A percentile compares a stretch with the other conserved stretches of the same genome.
These are phyloP conservation scores for Cotesia glomerata DNA, from an alignment of 1,140 invertebrate genomes.

Conservation along the genomic window DNA sequence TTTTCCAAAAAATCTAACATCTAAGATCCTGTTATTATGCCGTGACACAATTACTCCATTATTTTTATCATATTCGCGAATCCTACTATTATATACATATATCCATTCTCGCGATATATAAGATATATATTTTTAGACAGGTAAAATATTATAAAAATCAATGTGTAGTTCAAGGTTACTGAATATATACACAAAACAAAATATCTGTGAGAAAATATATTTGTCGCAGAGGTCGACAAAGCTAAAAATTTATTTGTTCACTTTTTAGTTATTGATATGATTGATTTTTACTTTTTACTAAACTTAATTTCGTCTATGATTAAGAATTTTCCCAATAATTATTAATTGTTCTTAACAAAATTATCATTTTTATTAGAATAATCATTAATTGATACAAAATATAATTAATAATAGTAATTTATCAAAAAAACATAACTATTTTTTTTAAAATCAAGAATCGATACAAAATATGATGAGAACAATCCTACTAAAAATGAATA, in stretches of 20 bases:
- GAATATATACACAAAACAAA: background rate
- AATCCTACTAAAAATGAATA: no score
- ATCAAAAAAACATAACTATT: no score
- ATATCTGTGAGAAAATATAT: background rate
- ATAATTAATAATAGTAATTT: no score
- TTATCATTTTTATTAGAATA: conserved; percentile 8
- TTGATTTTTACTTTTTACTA: no score
- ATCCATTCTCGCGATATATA: background rate
- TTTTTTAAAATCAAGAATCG: no score
- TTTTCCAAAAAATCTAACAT: background rate
- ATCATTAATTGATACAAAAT: no score
- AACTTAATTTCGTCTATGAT: no score
- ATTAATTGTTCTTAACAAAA: background rate
- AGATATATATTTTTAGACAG: background rate
- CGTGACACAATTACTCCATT: conserved; percentile 21
- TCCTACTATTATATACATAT: background rate
- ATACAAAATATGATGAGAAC: no score
- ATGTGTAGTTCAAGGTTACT: background rate
- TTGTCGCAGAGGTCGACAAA: no score
- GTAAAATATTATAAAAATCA: conserved; percentile 6
- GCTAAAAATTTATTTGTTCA: no score
- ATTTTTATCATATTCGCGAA: background rate
- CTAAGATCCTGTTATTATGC: background rate
- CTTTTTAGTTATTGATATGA: no score
- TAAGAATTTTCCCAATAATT: background rate